Base-by-base conservation (phyloP, 2,888 invertebrate genomes). In the Ctenicera cuprea region DNA sequence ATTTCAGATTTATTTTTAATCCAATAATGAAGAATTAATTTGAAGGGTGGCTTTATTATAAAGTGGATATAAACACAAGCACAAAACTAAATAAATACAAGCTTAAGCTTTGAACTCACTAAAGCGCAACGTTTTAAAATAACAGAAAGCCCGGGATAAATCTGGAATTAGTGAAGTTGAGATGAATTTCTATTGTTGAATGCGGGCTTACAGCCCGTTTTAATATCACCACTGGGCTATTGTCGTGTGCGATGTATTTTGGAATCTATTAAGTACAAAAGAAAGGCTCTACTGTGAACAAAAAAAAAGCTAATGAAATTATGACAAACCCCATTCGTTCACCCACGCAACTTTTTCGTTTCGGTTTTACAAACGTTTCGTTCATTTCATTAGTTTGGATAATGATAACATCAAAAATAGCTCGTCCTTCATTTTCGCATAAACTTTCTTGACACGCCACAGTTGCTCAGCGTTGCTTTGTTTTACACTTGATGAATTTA, bases 131-230 rank as follows among this genome's bases (percentile, higher is more conserved):
- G 62, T 62, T 62, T 62, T 62, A 62, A 43, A 62, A 62, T 62
- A 62, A 62, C 62, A 62, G 43, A 62, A 45, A 62, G 45, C 62
- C 30, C 43, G 14, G 62, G 45, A 62, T 62, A 62, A 62, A 62
- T 62, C 45, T 62, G 62, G 62, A 62, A 62, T 62, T 62, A 62
- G 45, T 62, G 62, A 26, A 62, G 62, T 62, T 62, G 62, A 62
- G 62, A 62, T 62, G 62, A 62, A 62, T 62, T 62, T 22, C 62
- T 62, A 62, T 62, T 41, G 62, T 62, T 62, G 62, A 62, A 62
- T 45, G 62, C 62, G 30, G 43, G 62, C 45, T 62, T 62, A 45
- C 62, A 62, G 30, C 22, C 43, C 43, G 62, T 62, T 62, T 62
- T 62, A 62, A 62, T 62, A 62, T 62, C 62, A 45, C 26, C 62